Evolutionary conservation across 1,140 invertebrate genomes (phyloP).

Genomic region (Heliconius himera): DNA sequence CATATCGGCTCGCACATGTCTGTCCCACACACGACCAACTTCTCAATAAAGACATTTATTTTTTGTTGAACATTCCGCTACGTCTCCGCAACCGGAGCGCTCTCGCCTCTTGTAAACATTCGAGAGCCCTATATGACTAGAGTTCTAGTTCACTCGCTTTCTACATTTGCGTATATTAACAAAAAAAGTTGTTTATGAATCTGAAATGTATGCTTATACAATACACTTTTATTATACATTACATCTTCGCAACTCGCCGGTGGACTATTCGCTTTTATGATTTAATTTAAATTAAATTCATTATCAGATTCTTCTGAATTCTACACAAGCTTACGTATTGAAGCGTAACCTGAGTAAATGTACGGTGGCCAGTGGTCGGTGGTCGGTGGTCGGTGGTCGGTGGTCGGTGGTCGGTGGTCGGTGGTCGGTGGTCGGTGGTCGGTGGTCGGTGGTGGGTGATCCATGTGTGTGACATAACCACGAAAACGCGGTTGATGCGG

Average conservation of each 20-base stretch:
- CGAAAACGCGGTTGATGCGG: not conserved
- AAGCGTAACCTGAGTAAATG: not conserved
- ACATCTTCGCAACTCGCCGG: not conserved
- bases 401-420: not conserved
- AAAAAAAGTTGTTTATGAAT: not conserved
- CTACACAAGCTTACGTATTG: not conserved
- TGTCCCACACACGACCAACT: conserved; percentile 22
- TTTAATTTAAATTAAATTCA: not conserved
- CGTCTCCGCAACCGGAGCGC: conserved; percentile 34
- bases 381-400: too few relatives aligned
- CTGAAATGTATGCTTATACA: not conserved
- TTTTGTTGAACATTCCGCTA: conserved; percentile 36
- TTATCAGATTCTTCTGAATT: not conserved
- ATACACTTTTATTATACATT: too few relatives aligned
- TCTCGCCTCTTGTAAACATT: conserved; percentile 33
- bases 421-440: not conserved
- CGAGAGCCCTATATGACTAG: conserved; percentile 17
- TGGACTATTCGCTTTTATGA: not conserved
- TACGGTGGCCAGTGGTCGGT: not conserved
- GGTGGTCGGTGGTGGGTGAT: too few relatives aligned
- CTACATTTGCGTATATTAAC: conserved; percentile 10
- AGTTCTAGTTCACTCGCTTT: conserved; percentile 24
- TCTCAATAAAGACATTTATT: conserved; percentile 49
- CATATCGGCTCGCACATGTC: conserved; percentile 24
- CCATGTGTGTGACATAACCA: not conserved